Evolutionary conservation across 2,113 vertebrate genomes (phyloP), one percentile per base, ranked within the genome.

Genomic region (Semnopithecus entellus): DNA sequence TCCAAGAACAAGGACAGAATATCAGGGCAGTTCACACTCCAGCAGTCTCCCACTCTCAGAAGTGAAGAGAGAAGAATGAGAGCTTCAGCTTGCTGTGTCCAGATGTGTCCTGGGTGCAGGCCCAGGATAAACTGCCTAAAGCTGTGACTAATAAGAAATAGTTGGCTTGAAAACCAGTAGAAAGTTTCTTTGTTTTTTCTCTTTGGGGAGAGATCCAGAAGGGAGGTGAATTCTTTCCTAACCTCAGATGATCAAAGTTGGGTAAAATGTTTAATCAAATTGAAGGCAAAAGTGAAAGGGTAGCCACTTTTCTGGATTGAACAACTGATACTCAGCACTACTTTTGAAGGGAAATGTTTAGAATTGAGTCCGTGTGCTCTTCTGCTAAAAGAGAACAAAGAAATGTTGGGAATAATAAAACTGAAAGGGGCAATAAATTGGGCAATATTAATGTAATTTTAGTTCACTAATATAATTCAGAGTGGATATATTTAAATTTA

Each of bases 171-270:
- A 94, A 75, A 27, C 25, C 91, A 12, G 6, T 50, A 55, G 25
- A 38, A 93, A 68, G 1, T 83, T 75, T 76, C 68, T 61, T 66
- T 95, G 75, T 90, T 88, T 95, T 84, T 40, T 78, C 12, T 86
- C 52, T 43, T 50, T 50, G 17, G 5, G 40, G 70, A 92, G 32
- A 87, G 38, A 7, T 20, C 30, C 8, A 55, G 14, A 45, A 68
- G 13, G 87, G 66, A 94, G 40, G 9, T 68, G 75, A 91, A 61
- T 83, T 64, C 43, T 43, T 87, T 25, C 40, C 22, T 75, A 48
- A 70, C 70, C 76, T 73, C 79, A 75, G 45, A 72, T 68, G 30
- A 79, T 40, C 61, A 76, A 48, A 96, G 13, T 38, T 45, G 35
- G 18, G 18, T 88, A 22, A 90, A 96, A 79, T 35, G 48, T 1